These are phyloP conservation scores for Ips typographus DNA, from an alignment of 1,140 invertebrate genomes.

Conservation along the genomic window DNA sequence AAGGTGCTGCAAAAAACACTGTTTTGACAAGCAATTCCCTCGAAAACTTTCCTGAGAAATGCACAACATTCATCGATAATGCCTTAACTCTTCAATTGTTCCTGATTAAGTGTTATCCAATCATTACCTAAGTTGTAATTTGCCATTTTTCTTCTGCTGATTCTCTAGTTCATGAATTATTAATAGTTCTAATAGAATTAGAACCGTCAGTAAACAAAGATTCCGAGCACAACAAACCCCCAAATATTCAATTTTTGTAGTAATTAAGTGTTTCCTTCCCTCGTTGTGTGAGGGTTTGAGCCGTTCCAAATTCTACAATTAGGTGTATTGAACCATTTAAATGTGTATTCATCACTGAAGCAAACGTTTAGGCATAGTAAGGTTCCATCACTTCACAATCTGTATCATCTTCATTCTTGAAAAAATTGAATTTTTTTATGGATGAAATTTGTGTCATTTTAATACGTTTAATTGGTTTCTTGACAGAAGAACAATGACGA, in stretches of 20 bases:
- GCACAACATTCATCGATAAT: too few relatives aligned
- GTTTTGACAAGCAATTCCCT: too few relatives aligned
- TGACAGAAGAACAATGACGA: too few relatives aligned
- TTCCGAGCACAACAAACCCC: too few relatives aligned
- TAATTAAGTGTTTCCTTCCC: conserved; percentile 5
- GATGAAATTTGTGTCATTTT: too few relatives aligned
- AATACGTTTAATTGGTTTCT: too few relatives aligned
- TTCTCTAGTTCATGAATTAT: conserved; percentile 1
- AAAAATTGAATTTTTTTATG: too few relatives aligned
- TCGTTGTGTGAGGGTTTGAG: neutral
- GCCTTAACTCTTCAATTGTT: too few relatives aligned
- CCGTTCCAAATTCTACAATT: neutral
- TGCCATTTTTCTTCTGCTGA: conserved; percentile 2
- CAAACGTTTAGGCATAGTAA: conserved; percentile 1
- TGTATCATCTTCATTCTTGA: too few relatives aligned
- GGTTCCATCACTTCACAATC: too few relatives aligned
- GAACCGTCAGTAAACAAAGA: conserved; percentile 8
- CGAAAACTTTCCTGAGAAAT: too few relatives aligned
- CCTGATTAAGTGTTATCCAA: neutral
- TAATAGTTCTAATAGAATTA: conserved; percentile 5
- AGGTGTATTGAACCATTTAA: neutral
- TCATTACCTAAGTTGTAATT: conserved; percentile 8
- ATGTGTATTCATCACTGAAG: conserved; percentile 3
- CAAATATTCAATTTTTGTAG: neutral
- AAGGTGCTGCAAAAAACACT: too few relatives aligned